Conservation (phyloP, 35 echinoderm and acorn worm genomes). For the Lytechinus variegatus region DNA sequence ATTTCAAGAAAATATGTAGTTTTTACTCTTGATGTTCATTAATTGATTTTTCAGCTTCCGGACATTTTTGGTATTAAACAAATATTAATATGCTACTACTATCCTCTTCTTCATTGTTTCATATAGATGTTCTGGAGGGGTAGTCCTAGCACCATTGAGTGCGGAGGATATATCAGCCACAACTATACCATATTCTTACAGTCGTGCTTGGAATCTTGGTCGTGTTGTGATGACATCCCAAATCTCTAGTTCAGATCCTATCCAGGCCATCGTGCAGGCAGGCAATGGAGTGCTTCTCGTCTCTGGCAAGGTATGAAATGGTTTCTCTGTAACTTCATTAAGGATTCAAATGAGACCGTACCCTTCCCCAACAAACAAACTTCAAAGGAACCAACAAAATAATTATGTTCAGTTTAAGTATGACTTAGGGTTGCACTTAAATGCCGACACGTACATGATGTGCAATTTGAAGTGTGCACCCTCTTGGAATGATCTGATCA, state of each 20-base stretch:
- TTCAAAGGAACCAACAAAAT: too few relatives aligned
- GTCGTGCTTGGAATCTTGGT: conserved; percentile 77
- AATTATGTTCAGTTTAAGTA: too few relatives aligned
- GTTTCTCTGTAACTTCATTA: not conserved
- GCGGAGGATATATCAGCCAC: conserved; percentile 37
- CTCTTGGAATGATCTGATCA: too few relatives aligned
- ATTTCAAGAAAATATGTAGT: not conserved
- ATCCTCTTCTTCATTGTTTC: not conserved
- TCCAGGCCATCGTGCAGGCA: conserved; percentile 62
- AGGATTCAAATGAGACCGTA: too few relatives aligned
- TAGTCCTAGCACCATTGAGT: conserved; percentile 58
- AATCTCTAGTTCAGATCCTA: conserved; percentile 49
- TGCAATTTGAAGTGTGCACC: too few relatives aligned
- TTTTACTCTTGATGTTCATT: not conserved
- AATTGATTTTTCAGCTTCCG: not conserved
- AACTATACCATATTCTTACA: conserved; percentile 72
- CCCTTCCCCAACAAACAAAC: too few relatives aligned
- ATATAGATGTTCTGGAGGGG: conserved; percentile 58
- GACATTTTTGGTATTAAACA: not conserved
- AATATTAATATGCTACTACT: too few relatives aligned
- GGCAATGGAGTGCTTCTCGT: conserved; percentile 76
- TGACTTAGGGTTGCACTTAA: too few relatives aligned
- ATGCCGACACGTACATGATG: too few relatives aligned
- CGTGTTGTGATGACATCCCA: conserved; percentile 60
- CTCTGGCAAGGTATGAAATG: conserved; percentile 72